Evolutionary conservation across 1,140 invertebrate species (phyloP).

Genomic region (Calephelis nemesis): DNA sequence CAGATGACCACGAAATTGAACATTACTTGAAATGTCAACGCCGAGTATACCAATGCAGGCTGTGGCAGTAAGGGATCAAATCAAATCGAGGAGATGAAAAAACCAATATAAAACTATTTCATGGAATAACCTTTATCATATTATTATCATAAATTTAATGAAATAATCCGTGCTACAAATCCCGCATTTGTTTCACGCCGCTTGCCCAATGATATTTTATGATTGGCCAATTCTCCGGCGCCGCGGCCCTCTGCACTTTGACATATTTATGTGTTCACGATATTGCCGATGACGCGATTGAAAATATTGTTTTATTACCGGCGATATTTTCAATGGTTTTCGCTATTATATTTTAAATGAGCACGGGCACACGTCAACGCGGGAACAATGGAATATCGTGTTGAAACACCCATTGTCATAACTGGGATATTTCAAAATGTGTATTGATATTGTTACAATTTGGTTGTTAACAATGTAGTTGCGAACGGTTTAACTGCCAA

Average conservation of each 20-base stretch:
- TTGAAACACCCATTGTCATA: constrained; percentile 16
- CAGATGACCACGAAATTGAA: too few species aligned
- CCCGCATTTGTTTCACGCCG: constrained; percentile 34
- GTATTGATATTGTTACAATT: constrained; percentile 13
- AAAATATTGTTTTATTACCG: constrained; percentile 34
- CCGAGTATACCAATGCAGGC: too few species aligned
- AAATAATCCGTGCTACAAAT: constrained; percentile 28
- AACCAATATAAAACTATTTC: too few species aligned
- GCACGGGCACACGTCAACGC: constrained; percentile 10
- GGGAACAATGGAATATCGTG: constrained; percentile 14
- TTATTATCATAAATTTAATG: not conserved
- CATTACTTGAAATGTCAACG: too few species aligned
- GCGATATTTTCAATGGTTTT: constrained; percentile 24
- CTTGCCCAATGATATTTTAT: constrained; percentile 37
- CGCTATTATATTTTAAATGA: constrained; percentile 31
- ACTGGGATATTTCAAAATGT: constrained; percentile 11
- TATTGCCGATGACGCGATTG: constrained; percentile 31
- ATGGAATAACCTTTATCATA: too few species aligned
- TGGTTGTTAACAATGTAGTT: constrained; percentile 6
- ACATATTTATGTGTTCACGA: constrained; percentile 37
- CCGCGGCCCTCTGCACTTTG: constrained; percentile 33
- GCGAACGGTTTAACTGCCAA: constrained; percentile 9
- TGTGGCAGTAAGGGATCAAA: too few species aligned
- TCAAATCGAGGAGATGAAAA: too few species aligned
- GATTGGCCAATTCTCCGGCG: constrained; percentile 36